phyloP scores from a whole-genome alignment of 1,140 invertebrate genomes.

The Aporrectodea caliginosa region DNA sequence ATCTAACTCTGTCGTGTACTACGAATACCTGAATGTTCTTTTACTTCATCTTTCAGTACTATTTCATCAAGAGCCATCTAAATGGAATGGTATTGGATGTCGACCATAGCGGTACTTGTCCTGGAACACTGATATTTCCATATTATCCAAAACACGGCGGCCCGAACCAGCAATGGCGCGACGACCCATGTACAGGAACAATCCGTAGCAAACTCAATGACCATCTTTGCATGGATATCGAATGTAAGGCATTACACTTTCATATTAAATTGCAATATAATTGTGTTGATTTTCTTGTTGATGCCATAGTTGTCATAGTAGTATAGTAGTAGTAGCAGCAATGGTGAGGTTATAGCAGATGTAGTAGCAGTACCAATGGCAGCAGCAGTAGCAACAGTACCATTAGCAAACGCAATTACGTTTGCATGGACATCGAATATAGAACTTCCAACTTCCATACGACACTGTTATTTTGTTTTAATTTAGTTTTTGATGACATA shows the following conservation, averaged over 20 bases:
- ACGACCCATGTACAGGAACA: slow-evolving; percentile 24
- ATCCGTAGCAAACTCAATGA: slow-evolving; percentile 26
- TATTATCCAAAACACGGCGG: neutral
- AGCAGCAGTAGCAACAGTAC: slow-evolving; percentile 19
- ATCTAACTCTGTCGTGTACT: no score
- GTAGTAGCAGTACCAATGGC: slow-evolving; percentile 16
- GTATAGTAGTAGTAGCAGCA: neutral
- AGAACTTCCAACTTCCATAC: no score
- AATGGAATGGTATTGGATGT: slow-evolving; percentile 11
- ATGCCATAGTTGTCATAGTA: neutral
- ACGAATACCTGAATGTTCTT: no score
- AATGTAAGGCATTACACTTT: no score
- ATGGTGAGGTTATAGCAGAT: neutral
- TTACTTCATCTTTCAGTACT: neutral
- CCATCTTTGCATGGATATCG: slow-evolving; percentile 25
- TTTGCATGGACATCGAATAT: no score
- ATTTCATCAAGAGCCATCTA: neutral
- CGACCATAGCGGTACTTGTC: neutral
- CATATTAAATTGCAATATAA: no score
- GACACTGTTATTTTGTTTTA: no score
- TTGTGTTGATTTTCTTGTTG: neutral
- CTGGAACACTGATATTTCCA: neutral
- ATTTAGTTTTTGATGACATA: no score
- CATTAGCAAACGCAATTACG: no score
- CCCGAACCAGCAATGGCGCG: slow-evolving; percentile 29